Evolutionary conservation across 2,113 vertebrate species (phyloP).

Genomic region (Apodemus speciosus): DNA sequence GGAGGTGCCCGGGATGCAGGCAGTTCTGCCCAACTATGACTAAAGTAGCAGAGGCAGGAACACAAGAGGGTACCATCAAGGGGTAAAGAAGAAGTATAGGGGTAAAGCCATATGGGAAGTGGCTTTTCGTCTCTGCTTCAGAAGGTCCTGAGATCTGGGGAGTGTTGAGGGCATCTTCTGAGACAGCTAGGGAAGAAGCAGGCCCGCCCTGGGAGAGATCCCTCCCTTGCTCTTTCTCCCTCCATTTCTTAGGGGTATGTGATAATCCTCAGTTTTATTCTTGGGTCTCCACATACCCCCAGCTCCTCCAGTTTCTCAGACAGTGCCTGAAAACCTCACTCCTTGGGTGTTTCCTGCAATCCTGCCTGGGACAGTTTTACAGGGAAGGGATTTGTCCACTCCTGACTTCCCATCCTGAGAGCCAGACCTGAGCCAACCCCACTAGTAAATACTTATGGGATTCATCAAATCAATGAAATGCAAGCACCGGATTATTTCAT

Average conservation of each 20-base stretch:
- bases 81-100: background rate
- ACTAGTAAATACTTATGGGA: background rate
- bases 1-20: background rate
- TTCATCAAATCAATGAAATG: background rate
- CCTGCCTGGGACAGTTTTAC: background rate
- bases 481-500: background rate
- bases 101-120: background rate
- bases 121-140: background rate
- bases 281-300: no score
- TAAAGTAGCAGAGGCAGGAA: background rate
- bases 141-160: background rate
- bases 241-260: no score
- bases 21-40: background rate
- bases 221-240: no score
- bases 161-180: background rate
- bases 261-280: background rate
- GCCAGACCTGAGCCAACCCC: background rate
- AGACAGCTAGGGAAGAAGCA: background rate
- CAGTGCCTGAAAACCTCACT: background rate
- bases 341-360: background rate
- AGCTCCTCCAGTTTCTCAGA: background rate
- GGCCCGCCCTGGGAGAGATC: background rate
- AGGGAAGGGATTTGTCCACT: background rate
- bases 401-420: background rate
- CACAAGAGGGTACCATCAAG: accelerated